phyloP scores from a whole-genome alignment of 2,113 vertebrate species.

The Nestor notabilis region DNA sequence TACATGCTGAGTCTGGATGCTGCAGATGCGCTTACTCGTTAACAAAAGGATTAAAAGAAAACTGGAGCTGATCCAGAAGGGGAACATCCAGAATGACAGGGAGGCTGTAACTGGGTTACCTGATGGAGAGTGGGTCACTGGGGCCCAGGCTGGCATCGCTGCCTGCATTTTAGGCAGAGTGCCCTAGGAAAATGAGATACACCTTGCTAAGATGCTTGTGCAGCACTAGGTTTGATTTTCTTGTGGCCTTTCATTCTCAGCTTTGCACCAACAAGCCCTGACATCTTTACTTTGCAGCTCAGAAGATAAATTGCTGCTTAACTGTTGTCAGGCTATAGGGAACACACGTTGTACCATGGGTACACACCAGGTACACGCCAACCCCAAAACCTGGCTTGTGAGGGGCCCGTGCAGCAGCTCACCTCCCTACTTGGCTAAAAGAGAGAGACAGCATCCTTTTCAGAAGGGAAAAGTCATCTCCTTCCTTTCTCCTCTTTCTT shows the following conservation, averaged over 20 bases:
- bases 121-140: accelerated
- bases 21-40: background rate
- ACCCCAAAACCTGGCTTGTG: background rate
- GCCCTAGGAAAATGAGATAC: background rate
- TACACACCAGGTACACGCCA: accelerated
- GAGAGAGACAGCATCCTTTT: background rate
- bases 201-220: background rate
- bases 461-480: background rate
- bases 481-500: background rate
- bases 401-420: background rate
- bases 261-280: background rate
- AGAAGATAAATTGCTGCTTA: background rate
- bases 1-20: accelerated
- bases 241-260: background rate
- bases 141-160: accelerated
- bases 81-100: background rate
- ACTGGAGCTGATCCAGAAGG: background rate
- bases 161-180: background rate
- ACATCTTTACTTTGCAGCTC: background rate
- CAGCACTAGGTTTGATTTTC: background rate
- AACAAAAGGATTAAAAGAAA: background rate
- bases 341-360: accelerated
- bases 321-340: background rate
- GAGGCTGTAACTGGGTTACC: background rate
- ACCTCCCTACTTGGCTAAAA: background rate